These are phyloP conservation scores for Piaya cayana DNA, from an alignment of 2,113 vertebrate genomes.

Conservation along the genomic window DNA sequence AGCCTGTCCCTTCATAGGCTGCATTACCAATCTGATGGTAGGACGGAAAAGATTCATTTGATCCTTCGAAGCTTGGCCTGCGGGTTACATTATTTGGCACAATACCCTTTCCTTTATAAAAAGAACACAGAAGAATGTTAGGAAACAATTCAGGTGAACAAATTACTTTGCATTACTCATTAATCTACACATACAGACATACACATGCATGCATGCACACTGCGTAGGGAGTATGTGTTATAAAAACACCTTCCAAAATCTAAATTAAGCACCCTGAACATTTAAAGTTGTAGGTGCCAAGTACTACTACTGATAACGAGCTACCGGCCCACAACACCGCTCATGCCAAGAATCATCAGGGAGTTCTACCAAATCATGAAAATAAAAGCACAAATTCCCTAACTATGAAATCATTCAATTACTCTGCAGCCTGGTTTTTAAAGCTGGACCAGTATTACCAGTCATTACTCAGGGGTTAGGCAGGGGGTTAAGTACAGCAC, in stretches of 20 bases:
- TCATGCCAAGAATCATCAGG: conserved; percentile 25
- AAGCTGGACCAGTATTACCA: not conserved
- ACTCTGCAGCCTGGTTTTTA: not conserved
- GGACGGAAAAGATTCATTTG: conserved; percentile 84
- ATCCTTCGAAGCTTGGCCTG: conserved; percentile 85
- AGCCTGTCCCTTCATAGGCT: conserved; percentile 84
- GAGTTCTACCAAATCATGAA: conserved; percentile 33
- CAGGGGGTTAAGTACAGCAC: not conserved
- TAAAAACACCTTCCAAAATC: not conserved
- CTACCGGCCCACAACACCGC: not conserved
- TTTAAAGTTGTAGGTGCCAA: conserved; percentile 3
- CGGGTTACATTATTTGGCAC: conserved; percentile 84
- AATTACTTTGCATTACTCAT: not conserved
- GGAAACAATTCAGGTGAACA: conserved; percentile 3
- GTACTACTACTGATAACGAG: not conserved
- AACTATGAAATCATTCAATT: conserved; percentile 33
- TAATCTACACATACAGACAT: not conserved
- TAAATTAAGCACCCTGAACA: conserved; percentile 7
- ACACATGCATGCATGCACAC: not conserved
- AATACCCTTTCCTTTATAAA: conserved; percentile 83
- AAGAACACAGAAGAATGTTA: conserved; percentile 37
- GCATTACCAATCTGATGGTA: conserved; percentile 87
- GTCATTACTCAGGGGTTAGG: not conserved
- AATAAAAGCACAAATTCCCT: conserved; percentile 50
- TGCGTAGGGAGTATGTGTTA: not conserved